phyloP scores from a whole-genome alignment of 1,140 invertebrate genomes.

The Cephus cinctus region DNA sequence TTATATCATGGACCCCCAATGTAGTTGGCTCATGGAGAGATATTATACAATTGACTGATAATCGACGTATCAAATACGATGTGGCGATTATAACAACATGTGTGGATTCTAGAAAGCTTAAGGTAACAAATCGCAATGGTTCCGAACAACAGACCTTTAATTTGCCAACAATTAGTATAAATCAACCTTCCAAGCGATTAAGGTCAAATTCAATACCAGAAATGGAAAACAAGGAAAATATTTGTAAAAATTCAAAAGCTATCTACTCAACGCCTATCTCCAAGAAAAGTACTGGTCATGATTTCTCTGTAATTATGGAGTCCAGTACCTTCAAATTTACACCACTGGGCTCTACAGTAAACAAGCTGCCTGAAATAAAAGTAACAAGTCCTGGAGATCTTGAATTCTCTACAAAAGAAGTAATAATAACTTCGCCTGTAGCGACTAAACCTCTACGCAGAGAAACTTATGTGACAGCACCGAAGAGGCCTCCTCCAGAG shows the following conservation, averaged over 20 bases:
- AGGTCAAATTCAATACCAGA: constrained; percentile 9
- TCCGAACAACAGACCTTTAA: constrained; percentile 5
- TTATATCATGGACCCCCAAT: constrained; percentile 63
- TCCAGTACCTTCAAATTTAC: constrained; percentile 13
- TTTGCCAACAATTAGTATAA: neutral
- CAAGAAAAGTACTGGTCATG: neutral
- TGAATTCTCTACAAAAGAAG: neutral
- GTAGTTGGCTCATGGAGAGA: constrained; percentile 61
- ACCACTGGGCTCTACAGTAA: constrained; percentile 11
- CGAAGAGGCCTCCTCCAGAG: constrained; percentile 15
- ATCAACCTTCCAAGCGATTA: constrained; percentile 16
- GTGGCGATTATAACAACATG: constrained; percentile 58
- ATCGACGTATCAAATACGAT: constrained; percentile 64
- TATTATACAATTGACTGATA: constrained; percentile 63
- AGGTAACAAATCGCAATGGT: constrained; percentile 48
- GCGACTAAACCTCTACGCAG: constrained; percentile 24
- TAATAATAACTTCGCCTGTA: neutral
- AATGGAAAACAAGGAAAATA: constrained; percentile 28
- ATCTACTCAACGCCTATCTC: constrained; percentile 23
- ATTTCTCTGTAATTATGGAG: constrained; percentile 24
- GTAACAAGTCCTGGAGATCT: neutral
- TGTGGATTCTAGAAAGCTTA: constrained; percentile 20
- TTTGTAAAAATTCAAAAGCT: constrained; percentile 11
- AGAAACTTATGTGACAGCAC: constrained; percentile 33
- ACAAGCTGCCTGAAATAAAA: neutral